Percentiles rank a stretch among this genome's conserved stretches.
Evolutionary conservation across 2,888 invertebrate species (phyloP).

Genomic region (Apotomis capreana): DNA sequence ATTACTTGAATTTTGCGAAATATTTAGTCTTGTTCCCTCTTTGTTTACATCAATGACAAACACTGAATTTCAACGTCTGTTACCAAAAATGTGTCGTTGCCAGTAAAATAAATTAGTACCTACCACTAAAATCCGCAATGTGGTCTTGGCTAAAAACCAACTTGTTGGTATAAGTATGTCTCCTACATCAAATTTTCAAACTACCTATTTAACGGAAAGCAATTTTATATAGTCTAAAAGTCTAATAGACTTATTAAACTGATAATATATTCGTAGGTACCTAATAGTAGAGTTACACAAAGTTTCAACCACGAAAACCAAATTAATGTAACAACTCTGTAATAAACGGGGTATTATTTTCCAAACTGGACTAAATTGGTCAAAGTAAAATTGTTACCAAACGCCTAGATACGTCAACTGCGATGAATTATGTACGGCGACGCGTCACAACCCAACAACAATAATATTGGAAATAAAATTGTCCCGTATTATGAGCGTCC

Average conservation of each 20-base stretch:
- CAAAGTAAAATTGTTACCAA: slow-evolving; percentile 63
- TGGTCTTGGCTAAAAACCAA: too few species aligned
- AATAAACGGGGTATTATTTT: slow-evolving; percentile 55
- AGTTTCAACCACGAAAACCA: slow-evolving; percentile 24
- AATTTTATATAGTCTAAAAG: too few species aligned
- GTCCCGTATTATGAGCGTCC: slow-evolving; percentile 72
- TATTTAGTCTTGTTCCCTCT: too few species aligned
- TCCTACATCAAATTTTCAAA: neutral
- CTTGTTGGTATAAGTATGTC: too few species aligned
- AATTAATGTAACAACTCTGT: slow-evolving; percentile 37
- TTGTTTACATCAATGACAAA: too few species aligned
- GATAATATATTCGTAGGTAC: neutral
- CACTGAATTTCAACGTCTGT: too few species aligned
- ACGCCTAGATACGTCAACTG: slow-evolving; percentile 59
- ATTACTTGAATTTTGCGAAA: too few species aligned
- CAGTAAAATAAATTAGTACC: too few species aligned
- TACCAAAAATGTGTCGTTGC: too few species aligned
- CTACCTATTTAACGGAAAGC: neutral
- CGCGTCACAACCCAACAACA: slow-evolving; percentile 71
- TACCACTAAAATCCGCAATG: too few species aligned
- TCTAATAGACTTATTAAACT: neutral
- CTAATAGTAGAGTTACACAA: slow-evolving; percentile 14
- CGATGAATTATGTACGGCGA: slow-evolving; percentile 66
- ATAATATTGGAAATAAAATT: slow-evolving; percentile 76
- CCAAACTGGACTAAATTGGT: slow-evolving; percentile 56